Evolutionary conservation across 2,113 vertebrate genomes (phyloP), one percentile per base, ranked within the genome.

Genomic region (Elachura formosa): DNA sequence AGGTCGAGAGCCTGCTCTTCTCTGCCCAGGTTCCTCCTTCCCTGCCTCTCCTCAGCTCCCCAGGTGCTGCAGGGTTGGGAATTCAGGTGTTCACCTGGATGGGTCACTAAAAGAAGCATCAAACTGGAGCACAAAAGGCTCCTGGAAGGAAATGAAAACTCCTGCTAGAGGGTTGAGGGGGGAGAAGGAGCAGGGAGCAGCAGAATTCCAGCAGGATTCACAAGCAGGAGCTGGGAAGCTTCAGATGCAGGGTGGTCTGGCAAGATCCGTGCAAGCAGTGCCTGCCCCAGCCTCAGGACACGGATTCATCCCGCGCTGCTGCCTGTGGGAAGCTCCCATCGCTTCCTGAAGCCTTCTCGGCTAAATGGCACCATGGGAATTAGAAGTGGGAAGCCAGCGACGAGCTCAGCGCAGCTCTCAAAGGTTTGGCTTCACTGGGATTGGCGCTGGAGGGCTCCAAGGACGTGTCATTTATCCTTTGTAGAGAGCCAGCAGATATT

Each of bases 291-390:
- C 74, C 89, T 28, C 4, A 0, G 58, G 80, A 79, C 77, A 64
- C 33, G 23, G 87, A 33, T 51, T 43, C 75, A 67, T 72, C 81
- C 61, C 33, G 85, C 1, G 71, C 74, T 22, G 52, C 73, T 75
- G 86, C 93, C 81, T 62, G 51, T 94, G 94, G 89, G 94, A 90
- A 93, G 66, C 67, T 66, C 62, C 29, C 9, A 9, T 80, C 51
- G 89, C 74, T 93, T 97, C 93, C 93, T 67, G 77, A 66, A 89
- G 89, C 38, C 0, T 34, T 58, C 78, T 77, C 0, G 2, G 59
- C 21, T 87, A 79, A 91, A 87, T 2, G 58, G 84, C 69, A 51
- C 54, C 15, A 2, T 93, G 91, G 95, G 93, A 95, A 95, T 89
- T 71, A 24, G 5, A 64, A 64, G 80, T 28, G 45, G 94, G 81